These are phyloP conservation scores for Rhyacophila brunnea DNA, from an alignment of 1,140 invertebrate genomes.

Conservation along the genomic window DNA sequence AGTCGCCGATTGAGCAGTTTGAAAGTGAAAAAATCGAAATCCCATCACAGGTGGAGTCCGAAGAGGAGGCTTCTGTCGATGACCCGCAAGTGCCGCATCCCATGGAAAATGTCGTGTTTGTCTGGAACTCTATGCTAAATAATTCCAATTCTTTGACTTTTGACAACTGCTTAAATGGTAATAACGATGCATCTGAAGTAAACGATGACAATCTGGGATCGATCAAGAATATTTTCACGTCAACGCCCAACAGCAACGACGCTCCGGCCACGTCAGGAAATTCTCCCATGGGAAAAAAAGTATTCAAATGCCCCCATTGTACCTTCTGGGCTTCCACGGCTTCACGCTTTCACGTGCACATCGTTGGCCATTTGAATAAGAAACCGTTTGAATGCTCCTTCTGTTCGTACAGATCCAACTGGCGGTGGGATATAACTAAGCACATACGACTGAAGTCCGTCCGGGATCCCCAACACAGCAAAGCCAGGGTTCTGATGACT, in stretches of 20 bases:
- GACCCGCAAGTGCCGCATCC: slow-evolving; percentile 58
- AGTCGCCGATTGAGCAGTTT: slow-evolving; percentile 31
- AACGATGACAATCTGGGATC: neutral
- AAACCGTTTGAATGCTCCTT: slow-evolving; percentile 94
- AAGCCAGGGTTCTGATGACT: slow-evolving; percentile 81
- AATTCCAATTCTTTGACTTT: slow-evolving; percentile 29
- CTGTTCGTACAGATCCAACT: slow-evolving; percentile 90
- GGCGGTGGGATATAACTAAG: slow-evolving; percentile 95
- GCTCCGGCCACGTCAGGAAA: neutral
- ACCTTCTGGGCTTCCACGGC: slow-evolving; percentile 87
- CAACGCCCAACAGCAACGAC: slow-evolving; percentile 20
- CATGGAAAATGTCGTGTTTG: slow-evolving; percentile 74
- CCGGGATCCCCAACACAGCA: slow-evolving; percentile 74
- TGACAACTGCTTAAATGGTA: slow-evolving; percentile 36
- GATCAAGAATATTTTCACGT: slow-evolving; percentile 16
- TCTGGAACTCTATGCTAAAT: slow-evolving; percentile 65
- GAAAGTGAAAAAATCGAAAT: slow-evolving; percentile 30
- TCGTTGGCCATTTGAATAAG: slow-evolving; percentile 87
- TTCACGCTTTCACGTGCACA: slow-evolving; percentile 90
- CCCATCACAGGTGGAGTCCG: slow-evolving; percentile 25
- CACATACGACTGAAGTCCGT: slow-evolving; percentile 88
- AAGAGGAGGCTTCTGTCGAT: slow-evolving; percentile 39
- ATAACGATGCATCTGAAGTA: slow-evolving; percentile 41
- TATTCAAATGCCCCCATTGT: slow-evolving; percentile 89
- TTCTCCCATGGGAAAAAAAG: slow-evolving; percentile 53